Base-by-base conservation (phyloP, 2,888 invertebrate genomes). In the Drosophila monieri region DNA sequence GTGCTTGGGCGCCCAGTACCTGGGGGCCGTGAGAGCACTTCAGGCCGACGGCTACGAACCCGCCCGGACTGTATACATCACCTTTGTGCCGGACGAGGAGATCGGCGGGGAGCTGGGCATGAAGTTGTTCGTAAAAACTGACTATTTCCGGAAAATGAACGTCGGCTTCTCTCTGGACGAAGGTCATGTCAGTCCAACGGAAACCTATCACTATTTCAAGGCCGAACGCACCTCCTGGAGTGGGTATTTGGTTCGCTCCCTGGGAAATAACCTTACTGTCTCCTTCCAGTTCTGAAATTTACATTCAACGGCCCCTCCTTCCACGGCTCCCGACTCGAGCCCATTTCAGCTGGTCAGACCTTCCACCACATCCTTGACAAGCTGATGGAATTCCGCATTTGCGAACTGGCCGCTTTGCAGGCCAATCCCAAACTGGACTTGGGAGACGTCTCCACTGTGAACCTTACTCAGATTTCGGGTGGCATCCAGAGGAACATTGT, bases 401-500 rank as follows among this genome's bases (percentile, higher is more conserved):
- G 91, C 12, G 93, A 96, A 80, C 92, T 93, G 70, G 90, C 92
- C 32, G 93, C 93, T 75, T 79, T 94, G 5, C 89, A 92, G n/a
- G 83, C 90, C 0, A 90, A 94, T 67, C 89, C 92, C 0, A 89
- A 6, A 5, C 10, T 75, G 3, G 55, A 56, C 14, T 88, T 94
- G 2, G 96, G 96, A 6, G 94, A 96, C 85, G 94, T 96, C 0
- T 94, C 95, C 0, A 94, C 95, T 0, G 92, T 96, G 2, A 97
- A 97, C 90, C 90, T 97, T 41, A 97, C 96, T 1, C 88, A 91
- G 73, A 27, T 93, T 6, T 88, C 93, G 92, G 97, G 97, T 47
- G 97, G 97, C 15, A 93, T 96, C 0, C 96, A 96, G 91, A 90
- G 93, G 2, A 97, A 97, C 89, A 95, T 97, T 0, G 92, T 97